phyloP scores from a whole-genome alignment of 2,888 invertebrate genomes.

The Erebia palarica region DNA sequence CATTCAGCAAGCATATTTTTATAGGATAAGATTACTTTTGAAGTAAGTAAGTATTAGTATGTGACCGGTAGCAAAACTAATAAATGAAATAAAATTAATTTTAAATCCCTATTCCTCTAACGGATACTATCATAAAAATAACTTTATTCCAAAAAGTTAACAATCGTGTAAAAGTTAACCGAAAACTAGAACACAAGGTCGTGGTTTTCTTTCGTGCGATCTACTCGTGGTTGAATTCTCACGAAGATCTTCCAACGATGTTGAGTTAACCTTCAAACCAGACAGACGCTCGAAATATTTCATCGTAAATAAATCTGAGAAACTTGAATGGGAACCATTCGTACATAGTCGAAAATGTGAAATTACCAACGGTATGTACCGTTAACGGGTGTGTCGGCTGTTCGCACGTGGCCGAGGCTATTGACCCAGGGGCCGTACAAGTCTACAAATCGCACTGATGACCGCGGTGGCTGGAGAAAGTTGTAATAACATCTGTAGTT shows the following conservation, averaged over 20 bases:
- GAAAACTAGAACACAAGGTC: neutral
- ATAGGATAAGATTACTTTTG: too few relatives aligned
- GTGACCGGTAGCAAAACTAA: too few relatives aligned
- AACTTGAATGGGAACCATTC: constrained; percentile 33
- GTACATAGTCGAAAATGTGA: constrained; percentile 42
- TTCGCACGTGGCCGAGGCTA: constrained; percentile 65
- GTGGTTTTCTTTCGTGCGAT: neutral
- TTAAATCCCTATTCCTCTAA: too few relatives aligned
- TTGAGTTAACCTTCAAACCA: constrained; percentile 6
- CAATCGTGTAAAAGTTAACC: neutral
- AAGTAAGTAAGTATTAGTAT: too few relatives aligned
- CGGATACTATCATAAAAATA: too few relatives aligned
- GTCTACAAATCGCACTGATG: constrained; percentile 40
- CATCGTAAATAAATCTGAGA: constrained; percentile 24
- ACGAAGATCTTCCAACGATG: neutral
- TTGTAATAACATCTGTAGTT: constrained; percentile 30
- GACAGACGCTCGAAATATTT: constrained; percentile 17
- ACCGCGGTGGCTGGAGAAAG: constrained; percentile 38
- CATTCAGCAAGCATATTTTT: too few relatives aligned
- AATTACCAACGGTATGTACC: constrained; percentile 57
- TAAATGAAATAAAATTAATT: too few relatives aligned
- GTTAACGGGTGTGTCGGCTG: constrained; percentile 64
- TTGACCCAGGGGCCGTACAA: constrained; percentile 59
- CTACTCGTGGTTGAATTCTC: neutral
- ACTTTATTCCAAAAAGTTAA: too few relatives aligned